These are phyloP conservation scores for Rhopalosiphum nymphaeae DNA, from an alignment of 2,888 invertebrate species.

Conservation along the genomic window DNA sequence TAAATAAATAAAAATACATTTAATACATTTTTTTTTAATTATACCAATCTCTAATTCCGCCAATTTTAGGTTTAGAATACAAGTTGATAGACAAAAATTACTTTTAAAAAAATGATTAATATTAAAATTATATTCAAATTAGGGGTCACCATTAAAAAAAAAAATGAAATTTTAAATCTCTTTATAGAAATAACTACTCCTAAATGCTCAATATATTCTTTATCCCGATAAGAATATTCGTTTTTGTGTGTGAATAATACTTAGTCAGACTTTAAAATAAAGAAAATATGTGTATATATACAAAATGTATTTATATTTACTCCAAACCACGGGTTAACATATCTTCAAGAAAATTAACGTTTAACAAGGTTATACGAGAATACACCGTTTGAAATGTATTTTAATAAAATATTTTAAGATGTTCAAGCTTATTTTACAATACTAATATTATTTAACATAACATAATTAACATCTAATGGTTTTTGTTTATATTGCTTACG, in stretches of 20 bases:
- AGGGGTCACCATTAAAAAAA: no score
- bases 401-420: not conserved
- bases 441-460: not conserved
- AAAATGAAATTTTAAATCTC: not conserved
- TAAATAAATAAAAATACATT: no score
- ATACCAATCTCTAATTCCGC: no score
- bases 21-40: no score
- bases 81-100: no score
- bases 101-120: no score
- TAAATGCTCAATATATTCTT: not conserved
- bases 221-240: not conserved
- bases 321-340: not conserved
- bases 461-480: not conserved
- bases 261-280: not conserved
- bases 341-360: not conserved
- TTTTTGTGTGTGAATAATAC: not conserved
- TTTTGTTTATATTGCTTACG: not conserved
- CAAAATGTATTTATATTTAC: not conserved
- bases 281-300: not conserved
- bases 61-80: no score
- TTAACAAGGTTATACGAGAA: not conserved
- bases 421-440: not conserved
- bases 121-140: no score
- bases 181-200: not conserved
- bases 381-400: not conserved